A percentile compares a stretch with the other conserved stretches of the same genome.
phyloP scores from a whole-genome alignment of 2,113 vertebrate species.

The Tricholaema leucomelas region DNA sequence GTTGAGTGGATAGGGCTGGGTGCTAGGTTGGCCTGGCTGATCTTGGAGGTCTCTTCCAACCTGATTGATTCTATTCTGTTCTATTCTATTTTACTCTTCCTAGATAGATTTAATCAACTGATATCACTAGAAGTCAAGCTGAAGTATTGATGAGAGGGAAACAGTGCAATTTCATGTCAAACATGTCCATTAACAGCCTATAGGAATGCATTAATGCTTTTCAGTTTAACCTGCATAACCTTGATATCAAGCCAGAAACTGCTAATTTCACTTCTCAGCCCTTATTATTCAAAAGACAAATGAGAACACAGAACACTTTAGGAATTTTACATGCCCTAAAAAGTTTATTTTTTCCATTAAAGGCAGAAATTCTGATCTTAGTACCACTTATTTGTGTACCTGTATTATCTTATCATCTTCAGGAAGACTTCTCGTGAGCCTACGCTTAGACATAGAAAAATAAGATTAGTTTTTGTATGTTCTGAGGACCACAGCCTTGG shows the following conservation, averaged over 20 bases:
- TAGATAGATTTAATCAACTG: neutral
- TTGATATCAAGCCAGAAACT: constrained; percentile 7
- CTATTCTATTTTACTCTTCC: no score
- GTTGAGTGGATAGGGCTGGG: no score
- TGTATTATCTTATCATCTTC: neutral
- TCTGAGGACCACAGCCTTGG: neutral
- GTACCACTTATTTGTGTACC: neutral
- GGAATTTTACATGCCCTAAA: neutral
- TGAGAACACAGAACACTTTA: neutral
- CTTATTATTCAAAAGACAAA: neutral
- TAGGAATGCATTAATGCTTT: neutral
- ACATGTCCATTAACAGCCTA: neutral
- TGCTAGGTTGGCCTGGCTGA: no score
- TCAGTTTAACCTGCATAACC: neutral
- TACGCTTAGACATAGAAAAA: neutral
- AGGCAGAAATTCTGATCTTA: neutral
- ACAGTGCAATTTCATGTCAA: neutral
- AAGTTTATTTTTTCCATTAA: neutral
- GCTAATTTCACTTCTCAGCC: neutral
- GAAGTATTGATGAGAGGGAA: neutral
- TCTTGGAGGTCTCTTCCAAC: no score
- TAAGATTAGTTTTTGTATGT: neutral
- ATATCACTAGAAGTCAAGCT: neutral
- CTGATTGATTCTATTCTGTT: no score
- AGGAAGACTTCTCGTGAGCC: neutral